These are phyloP conservation scores for Oophaga pumilio DNA, from an alignment of 2,113 vertebrate genomes.

Conservation along the genomic window DNA sequence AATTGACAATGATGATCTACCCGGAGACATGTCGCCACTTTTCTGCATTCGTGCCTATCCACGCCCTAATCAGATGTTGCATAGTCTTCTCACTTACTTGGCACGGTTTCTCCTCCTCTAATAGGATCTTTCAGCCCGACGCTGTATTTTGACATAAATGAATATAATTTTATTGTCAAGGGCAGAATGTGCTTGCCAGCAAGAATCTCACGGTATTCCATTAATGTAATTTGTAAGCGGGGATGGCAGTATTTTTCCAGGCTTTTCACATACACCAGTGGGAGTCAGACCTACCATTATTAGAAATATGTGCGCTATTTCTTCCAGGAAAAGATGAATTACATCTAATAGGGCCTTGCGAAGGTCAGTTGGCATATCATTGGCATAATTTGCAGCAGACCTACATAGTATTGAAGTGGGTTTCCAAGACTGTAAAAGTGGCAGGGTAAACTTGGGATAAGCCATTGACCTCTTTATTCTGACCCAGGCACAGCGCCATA, in stretches of 20 bases:
- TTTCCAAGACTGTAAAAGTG: not conserved
- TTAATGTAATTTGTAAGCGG: conserved; percentile 32
- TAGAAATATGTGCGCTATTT: conserved; percentile 25
- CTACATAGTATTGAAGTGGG: too few relatives aligned
- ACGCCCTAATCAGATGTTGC: conserved; percentile 28
- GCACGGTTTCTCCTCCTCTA: conserved; percentile 16
- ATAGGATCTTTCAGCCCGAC: conserved; percentile 36
- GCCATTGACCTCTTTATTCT: too few relatives aligned
- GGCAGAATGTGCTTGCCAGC: conserved; percentile 21
- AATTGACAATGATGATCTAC: not conserved
- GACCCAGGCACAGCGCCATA: too few relatives aligned
- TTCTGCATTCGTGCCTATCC: not conserved
- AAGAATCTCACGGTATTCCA: conserved; percentile 8
- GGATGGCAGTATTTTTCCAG: conserved; percentile 12
- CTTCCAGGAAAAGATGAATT: conserved; percentile 12
- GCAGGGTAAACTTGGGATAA: too few relatives aligned
- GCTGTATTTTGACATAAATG: conserved; percentile 42
- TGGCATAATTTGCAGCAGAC: not conserved
- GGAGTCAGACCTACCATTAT: not conserved
- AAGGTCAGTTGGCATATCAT: not conserved
- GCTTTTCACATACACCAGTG: not conserved
- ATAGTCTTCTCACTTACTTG: conserved; percentile 9
- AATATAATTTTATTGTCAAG: conserved; percentile 51
- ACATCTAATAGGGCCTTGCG: not conserved
- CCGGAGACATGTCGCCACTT: not conserved